phyloP scores from a whole-genome alignment of 1,140 invertebrate species.

The Dolichoris vasculosae region DNA sequence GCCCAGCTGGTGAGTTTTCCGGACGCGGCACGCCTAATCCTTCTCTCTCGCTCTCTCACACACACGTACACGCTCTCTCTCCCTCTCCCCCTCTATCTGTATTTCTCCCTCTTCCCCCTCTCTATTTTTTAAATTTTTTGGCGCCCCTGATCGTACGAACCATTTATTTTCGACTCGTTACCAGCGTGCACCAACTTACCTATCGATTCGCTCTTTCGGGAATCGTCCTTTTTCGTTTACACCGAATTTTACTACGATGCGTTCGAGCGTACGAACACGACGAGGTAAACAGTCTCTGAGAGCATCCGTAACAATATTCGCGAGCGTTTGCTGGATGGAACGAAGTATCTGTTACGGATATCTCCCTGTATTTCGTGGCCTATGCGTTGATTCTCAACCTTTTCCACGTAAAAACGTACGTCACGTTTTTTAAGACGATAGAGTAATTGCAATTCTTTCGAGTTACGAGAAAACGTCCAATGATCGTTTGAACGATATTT shows the following conservation, averaged over 20 bases:
- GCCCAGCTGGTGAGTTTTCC: constrained; percentile 72
- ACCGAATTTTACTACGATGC: background rate
- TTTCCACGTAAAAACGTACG: no score
- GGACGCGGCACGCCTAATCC: background rate
- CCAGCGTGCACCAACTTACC: background rate
- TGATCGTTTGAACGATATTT: no score
- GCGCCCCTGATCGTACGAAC: background rate
- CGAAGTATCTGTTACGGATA: no score
- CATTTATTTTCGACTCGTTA: background rate
- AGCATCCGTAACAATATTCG: background rate
- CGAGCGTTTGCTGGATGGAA: background rate
- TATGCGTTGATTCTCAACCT: no score
- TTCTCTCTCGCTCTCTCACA: background rate
- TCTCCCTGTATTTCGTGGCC: no score
- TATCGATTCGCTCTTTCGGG: background rate
- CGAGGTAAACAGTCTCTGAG: background rate
- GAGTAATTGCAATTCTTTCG: no score
- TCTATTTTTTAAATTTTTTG: background rate
- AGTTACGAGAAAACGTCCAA: no score
- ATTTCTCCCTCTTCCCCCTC: background rate
- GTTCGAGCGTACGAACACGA: background rate
- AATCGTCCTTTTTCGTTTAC: background rate
- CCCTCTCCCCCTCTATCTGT: background rate
- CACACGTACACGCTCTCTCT: background rate
- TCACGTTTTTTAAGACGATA: no score